These are phyloP conservation scores for Atherinosoma microstoma DNA, from an alignment of 2,797 vertebrate species.

Conservation along the genomic window DNA sequence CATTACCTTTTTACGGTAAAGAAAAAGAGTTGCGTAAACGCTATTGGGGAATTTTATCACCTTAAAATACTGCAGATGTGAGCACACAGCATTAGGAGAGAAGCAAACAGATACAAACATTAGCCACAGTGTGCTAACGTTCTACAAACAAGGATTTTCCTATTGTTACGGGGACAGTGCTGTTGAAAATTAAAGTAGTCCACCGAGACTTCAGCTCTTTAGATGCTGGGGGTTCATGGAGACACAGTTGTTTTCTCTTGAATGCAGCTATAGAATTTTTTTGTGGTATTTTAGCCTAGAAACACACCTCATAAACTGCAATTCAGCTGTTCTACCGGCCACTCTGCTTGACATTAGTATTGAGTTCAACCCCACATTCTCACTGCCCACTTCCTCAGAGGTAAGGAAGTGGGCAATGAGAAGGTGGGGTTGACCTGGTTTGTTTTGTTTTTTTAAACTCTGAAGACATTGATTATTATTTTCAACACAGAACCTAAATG, in stretches of 20 bases:
- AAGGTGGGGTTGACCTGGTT: background rate
- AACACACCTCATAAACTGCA: background rate
- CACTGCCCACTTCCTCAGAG: background rate
- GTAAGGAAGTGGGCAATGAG: background rate
- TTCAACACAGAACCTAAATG: slow-evolving; percentile 1
- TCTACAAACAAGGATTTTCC: background rate
- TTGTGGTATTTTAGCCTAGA: slow-evolving; percentile 1
- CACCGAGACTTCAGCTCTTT: background rate
- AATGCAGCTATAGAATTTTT: background rate
- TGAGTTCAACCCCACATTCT: too few relatives aligned
- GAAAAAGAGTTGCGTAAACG: background rate
- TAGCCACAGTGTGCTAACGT: background rate
- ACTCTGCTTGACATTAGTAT: background rate
- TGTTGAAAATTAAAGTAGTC: background rate
- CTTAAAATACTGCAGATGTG: background rate
- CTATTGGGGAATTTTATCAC: background rate
- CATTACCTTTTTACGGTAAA: background rate
- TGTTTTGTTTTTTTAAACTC: background rate
- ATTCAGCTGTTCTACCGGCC: background rate
- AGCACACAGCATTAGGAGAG: background rate
- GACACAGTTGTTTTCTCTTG: background rate
- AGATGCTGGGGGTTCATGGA: background rate
- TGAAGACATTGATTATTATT: background rate
- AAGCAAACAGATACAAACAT: background rate
- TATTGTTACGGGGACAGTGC: background rate